These are phyloP conservation scores for Microtus ochrogaster DNA, from an alignment of 2,113 vertebrate species.

Conservation along the genomic window DNA sequence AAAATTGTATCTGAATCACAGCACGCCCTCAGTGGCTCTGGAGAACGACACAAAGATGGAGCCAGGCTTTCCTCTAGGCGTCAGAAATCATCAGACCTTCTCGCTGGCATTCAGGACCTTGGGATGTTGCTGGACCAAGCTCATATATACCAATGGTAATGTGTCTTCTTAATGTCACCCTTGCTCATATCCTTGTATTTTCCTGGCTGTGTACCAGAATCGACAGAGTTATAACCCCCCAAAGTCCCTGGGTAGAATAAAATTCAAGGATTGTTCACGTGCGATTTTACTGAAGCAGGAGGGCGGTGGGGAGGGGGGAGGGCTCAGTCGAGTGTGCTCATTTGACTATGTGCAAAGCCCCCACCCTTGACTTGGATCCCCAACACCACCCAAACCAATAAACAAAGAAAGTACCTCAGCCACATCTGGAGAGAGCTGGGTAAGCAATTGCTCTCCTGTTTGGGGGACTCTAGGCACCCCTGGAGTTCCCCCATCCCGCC, in stretches of 20 bases:
- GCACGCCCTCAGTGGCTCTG: slow-evolving; percentile 24
- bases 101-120: neutral
- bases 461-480: neutral
- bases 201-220: slow-evolving; percentile 14
- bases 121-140: neutral
- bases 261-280: accelerated
- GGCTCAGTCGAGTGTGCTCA: neutral
- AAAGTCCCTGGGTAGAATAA: neutral
- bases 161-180: neutral
- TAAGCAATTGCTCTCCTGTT: too few relatives aligned
- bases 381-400: neutral
- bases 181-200: neutral
- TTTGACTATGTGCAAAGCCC: neutral
- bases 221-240: neutral
- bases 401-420: neutral
- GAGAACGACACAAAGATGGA: neutral
- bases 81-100: neutral
- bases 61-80: slow-evolving; percentile 4
- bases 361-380: neutral
- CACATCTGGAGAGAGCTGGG: neutral
- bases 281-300: neutral
- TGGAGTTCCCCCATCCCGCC: neutral
- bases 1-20: slow-evolving; percentile 61
- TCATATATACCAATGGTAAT: neutral
- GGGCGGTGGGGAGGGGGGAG: neutral